Evolutionary conservation across 2,797 vertebrate species (phyloP), one percentile per base, ranked within the genome.

Genomic region (Ptychobarbus kaznakovi): DNA sequence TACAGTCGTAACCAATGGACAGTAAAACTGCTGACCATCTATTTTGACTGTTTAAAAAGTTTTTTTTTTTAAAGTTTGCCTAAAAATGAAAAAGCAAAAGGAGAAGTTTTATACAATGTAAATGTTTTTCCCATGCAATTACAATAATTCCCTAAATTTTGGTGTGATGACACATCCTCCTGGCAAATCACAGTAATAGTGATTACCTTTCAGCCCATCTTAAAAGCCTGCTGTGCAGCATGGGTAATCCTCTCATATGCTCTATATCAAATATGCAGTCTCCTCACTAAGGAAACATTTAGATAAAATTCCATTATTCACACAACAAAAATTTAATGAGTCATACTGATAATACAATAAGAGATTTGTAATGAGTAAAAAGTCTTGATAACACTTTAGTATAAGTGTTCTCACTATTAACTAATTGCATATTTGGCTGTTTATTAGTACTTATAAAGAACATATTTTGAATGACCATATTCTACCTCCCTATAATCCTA

Each of bases 271-370:
- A 22, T 77, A 11, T 20, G 12, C 28, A 1, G n/a, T 38, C 20
- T 53, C 22, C 28, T 46, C 75, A 58, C 83, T 46, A 18, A 46
- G 28, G 40, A 84, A 72, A 84, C 22, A 18, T 84, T 77, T 72
- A 46, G 49, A 79, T 79, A 20, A 69, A 84, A 70, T 46, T 76
- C 61, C 82, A 77, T 68, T 70, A 70, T 46, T 25, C 74, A 70
- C 18, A 70, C 38, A 84, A 35, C 11, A 9, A 58, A 28, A 51
- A 72, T 79, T 78, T 44, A 69, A 68, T 78, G 16, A 78, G 53
- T 58, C 10, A 72, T 38, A 10, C 53, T 9, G 53, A 46, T 74
- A 35, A 82, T 73, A 46, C 80, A 73, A 73, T 72, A 61, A 82
- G 38, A 42, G 49, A 42, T 70, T 53, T 25, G 13, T 8, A 58